Evolutionary conservation across 2,888 invertebrate species (phyloP).

Genomic region (Ctena decussata): DNA sequence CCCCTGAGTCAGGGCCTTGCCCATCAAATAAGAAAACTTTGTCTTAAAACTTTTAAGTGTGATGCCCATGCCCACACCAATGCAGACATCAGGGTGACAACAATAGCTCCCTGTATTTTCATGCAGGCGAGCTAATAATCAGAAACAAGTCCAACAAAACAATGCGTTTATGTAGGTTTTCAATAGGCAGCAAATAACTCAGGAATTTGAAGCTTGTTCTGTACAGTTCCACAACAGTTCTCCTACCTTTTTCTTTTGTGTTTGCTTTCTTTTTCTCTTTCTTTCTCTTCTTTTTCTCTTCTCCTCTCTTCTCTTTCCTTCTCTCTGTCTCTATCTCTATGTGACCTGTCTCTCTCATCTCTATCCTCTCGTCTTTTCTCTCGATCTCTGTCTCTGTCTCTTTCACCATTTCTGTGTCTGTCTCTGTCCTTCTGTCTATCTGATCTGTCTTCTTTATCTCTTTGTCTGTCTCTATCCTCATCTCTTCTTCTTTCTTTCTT

Average conservation of each 20-base stretch:
- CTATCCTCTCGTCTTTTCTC: conserved; percentile 9
- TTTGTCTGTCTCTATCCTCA: conserved; percentile 26
- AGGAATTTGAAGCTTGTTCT: too few species aligned
- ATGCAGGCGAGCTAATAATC: too few species aligned
- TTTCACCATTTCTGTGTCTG: conserved; percentile 1
- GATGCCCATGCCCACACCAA: too few species aligned
- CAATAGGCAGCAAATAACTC: too few species aligned
- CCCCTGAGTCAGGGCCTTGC: too few species aligned
- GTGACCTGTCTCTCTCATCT: conserved; percentile 6
- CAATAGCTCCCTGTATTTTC: too few species aligned
- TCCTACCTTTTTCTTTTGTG: not conserved
- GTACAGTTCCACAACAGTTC: too few species aligned
- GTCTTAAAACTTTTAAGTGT: too few species aligned
- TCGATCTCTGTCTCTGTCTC: conserved; percentile 11
- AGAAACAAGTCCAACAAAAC: too few species aligned
- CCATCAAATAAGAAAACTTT: too few species aligned
- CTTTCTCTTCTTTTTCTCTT: conserved; percentile 30
- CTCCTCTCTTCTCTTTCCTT: conserved; percentile 44
- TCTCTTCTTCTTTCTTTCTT: conserved; percentile 31
- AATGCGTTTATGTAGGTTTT: too few species aligned
- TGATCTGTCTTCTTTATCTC: conserved; percentile 22
- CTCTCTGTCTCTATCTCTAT: conserved; percentile 28
- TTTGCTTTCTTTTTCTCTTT: conserved; percentile 34
- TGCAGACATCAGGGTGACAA: too few species aligned
- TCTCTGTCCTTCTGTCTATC: conserved; percentile 25